phyloP scores from a whole-genome alignment of 2,888 invertebrate species.

The Leistus spinibarbis region DNA sequence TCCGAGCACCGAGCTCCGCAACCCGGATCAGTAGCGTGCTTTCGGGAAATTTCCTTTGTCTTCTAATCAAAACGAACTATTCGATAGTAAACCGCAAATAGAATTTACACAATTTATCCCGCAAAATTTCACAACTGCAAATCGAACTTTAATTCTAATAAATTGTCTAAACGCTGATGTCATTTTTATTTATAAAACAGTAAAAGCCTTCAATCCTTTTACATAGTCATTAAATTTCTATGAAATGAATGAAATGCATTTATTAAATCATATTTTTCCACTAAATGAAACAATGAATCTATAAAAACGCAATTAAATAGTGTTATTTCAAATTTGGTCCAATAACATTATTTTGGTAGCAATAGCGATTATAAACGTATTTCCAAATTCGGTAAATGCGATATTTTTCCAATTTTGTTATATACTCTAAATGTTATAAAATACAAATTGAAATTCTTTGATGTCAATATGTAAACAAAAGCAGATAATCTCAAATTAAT shows the following conservation, averaged over 20 bases:
- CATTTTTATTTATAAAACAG: not conserved
- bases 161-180: not conserved
- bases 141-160: not conserved
- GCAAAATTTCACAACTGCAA: not conserved
- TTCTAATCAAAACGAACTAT: constrained; percentile 4
- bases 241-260: too few species aligned
- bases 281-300: too few species aligned
- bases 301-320: too few species aligned
- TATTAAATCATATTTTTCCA: too few species aligned
- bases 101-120: not conserved
- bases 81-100: not conserved
- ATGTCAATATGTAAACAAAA: constrained; percentile 2
- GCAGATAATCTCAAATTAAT: not conserved
- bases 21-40: constrained; percentile 21
- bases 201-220: too few species aligned
- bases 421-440: too few species aligned
- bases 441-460: too few species aligned
- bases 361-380: too few species aligned
- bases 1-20: constrained; percentile 20
- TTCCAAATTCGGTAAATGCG: too few species aligned
- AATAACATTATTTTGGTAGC: too few species aligned
- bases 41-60: constrained; percentile 12
- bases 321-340: too few species aligned
- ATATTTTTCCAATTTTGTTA: too few species aligned
- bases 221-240: not conserved